Base-by-base conservation (phyloP, 2,113 vertebrate species). In the Hypocryptadius cinnamomeus region DNA sequence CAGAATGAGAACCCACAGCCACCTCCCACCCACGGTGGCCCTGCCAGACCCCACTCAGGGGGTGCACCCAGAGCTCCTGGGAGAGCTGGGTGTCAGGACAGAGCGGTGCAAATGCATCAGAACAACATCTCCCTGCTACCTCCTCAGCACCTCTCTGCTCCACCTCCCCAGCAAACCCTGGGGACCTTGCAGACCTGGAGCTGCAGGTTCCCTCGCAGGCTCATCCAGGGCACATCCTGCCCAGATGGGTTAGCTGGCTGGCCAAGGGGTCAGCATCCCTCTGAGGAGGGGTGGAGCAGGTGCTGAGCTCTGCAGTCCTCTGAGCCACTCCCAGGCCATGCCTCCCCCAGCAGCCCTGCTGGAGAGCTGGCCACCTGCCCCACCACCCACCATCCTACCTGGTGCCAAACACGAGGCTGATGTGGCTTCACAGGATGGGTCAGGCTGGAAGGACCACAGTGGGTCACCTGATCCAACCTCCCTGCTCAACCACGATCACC, bases 31-130 rank as follows among this genome's bases (percentile, higher is more conserved):
- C 31, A 37, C 1, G 3, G 45, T 42, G 50, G 37, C 45, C 30
- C 66, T 56, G 60, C 60, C 73, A 77, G 53, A 33, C 22, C 30
- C 60, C 60, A 44, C 0, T 0, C 19, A 54, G 63, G 48, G 15
- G n/a, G 21, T 37, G 33, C 0, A 1, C 8, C 23, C 2, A 3
- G 42, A 60, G 45, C 2, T 82, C 27, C 15, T 35, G 37, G 50
- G 50, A 82, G 51, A 74, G 19, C 17, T 6, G 7, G 19, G 24
- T 16, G 23, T 40, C 59, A 61, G 33, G 8, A 45, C 10, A 40
- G 30, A 37, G 11, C 0, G 0, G 18, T 0, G 0, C 37, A 85
- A 74, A 51, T 3, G 9, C 31, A 79, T 20, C 40, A 70, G n/a
- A 56, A 60, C 20, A 59, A 37, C 21, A 66, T n/a, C 63, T 48